Conservation (phyloP, 1,140 invertebrate species). For the Pogonomyrmex barbatus region DNA sequence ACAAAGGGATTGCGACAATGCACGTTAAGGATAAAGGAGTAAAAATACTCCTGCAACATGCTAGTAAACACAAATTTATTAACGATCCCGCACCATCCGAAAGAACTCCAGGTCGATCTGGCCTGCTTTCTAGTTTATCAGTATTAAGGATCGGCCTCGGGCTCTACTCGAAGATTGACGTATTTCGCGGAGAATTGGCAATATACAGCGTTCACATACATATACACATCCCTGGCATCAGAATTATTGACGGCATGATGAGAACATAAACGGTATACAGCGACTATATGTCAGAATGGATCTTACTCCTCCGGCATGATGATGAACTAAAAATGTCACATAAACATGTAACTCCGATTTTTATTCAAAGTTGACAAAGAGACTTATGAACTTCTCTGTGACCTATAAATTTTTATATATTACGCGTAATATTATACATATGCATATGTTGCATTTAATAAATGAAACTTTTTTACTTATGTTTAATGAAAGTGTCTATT, state of each 20-base stretch:
- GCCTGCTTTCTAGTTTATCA: conserved; percentile 71
- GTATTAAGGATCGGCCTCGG: conserved; percentile 67
- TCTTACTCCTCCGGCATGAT: background rate
- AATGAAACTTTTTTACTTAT: background rate
- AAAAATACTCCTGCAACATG: conserved; percentile 71
- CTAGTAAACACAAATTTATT: conserved; percentile 79
- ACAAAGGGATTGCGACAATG: conserved; percentile 23
- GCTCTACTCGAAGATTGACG: conserved; percentile 2
- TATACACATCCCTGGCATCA: background rate
- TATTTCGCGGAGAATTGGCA: conserved; percentile 62
- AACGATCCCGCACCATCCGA: conserved; percentile 61
- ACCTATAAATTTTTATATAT: background rate
- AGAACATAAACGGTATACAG: background rate
- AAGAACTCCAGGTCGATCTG: conserved; percentile 48
- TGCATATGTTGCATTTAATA: background rate
- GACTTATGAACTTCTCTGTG: background rate
- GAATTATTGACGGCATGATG: conserved; percentile 14
- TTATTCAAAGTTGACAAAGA: background rate
- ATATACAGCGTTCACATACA: background rate
- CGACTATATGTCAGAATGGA: background rate
- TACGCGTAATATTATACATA: background rate
- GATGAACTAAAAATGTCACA: background rate
- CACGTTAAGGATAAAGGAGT: conserved; percentile 29
- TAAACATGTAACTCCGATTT: background rate
- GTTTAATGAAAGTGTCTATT: background rate